A percentile compares a stretch with the other conserved stretches of the same genome.
phyloP scores from a whole-genome alignment of 2,797 vertebrate species.

The Chelidonichthys spinosus region DNA sequence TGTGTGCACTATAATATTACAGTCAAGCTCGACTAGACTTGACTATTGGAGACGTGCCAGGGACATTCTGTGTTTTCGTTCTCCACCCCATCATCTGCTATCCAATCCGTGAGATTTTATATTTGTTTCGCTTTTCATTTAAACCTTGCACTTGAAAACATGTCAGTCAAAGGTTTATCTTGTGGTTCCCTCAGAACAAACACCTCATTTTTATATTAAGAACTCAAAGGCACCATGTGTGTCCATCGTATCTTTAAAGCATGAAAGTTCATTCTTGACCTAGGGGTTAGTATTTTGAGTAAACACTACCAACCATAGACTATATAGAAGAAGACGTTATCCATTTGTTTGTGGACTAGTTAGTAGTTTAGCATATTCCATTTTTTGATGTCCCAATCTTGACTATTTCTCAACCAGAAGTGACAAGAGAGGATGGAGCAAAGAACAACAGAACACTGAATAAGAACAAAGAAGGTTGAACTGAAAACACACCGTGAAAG shows the following conservation, averaged over 20 bases:
- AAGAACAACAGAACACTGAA: too few relatives aligned
- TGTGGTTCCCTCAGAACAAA: not conserved
- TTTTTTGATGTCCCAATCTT: too few relatives aligned
- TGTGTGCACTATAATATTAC: constrained; percentile 50
- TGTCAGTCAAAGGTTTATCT: constrained; percentile 19
- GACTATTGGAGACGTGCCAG: constrained; percentile 64
- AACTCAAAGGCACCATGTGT: not conserved
- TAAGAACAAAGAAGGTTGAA: too few relatives aligned
- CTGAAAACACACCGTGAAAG: too few relatives aligned
- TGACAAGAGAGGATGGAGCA: too few relatives aligned
- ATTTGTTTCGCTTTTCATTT: constrained; percentile 19
- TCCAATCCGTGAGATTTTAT: constrained; percentile 4
- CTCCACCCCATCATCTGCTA: constrained; percentile 6
- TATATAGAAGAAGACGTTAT: not conserved
- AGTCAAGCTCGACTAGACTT: constrained; percentile 57
- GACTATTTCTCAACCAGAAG: too few relatives aligned
- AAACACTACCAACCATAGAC: not conserved
- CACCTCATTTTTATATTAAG: not conserved
- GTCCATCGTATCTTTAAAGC: not conserved
- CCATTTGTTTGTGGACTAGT: not conserved
- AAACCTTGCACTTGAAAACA: constrained; percentile 27
- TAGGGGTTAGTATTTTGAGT: not conserved
- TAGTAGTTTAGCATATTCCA: too few relatives aligned
- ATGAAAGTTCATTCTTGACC: not conserved
- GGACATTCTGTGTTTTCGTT: constrained; percentile 47